Evolutionary conservation across 2,888 invertebrate species (phyloP).

Genomic region (Sminthurinus aureus): DNA sequence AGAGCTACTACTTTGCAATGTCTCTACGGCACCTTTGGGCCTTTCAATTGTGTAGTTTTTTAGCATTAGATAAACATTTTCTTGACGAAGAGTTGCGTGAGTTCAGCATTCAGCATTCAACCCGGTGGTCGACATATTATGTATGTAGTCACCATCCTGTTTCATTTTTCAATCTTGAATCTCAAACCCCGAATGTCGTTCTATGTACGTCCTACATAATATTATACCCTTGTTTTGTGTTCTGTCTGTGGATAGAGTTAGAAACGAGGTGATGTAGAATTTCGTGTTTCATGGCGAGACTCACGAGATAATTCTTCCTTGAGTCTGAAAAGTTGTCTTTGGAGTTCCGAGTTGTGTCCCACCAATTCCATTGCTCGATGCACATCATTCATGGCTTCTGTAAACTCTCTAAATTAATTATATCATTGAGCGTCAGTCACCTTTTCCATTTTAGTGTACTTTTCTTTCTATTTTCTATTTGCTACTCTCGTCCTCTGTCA

Average conservation of each 20-base stretch:
- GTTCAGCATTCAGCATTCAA: no score
- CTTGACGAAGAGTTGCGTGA: no score
- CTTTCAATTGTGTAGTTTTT: no score
- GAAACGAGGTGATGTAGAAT: conserved; percentile 31
- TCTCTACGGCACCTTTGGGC: no score
- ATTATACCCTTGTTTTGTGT: no score
- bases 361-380: conserved; percentile 79
- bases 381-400: conserved; percentile 81
- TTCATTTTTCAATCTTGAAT: no score
- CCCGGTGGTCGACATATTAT: no score
- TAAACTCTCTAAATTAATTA: conserved; percentile 67
- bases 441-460: background rate
- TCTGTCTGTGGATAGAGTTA: background rate
- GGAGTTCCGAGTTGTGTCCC: conserved; percentile 76
- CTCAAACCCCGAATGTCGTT: no score
- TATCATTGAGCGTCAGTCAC: conserved; percentile 39
- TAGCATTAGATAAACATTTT: no score
- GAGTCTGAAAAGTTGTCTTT: conserved; percentile 75
- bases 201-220: no score
- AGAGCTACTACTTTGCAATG: no score
- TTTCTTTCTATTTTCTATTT: conserved; percentile 16
- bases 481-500: conserved; percentile 1
- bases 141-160: no score
- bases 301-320: conserved; percentile 72
- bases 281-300: conserved; percentile 36